Conservation (phyloP, 2,888 invertebrate genomes). For the Hermodice carunculata region DNA sequence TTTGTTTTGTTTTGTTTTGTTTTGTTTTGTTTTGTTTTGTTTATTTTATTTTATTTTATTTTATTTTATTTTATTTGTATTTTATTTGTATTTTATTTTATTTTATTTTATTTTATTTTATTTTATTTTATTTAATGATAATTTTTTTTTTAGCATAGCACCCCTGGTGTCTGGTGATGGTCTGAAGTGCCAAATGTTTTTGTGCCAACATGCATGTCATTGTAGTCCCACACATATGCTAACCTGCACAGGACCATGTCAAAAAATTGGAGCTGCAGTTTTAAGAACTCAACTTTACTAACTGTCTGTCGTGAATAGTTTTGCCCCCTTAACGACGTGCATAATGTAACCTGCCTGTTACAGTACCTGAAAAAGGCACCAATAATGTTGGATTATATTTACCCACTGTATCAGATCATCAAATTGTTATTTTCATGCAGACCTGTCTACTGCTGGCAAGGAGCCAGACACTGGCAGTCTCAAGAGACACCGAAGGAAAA, state of each 20-base stretch:
- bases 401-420: not conserved
- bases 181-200: too few species aligned
- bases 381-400: not conserved
- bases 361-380: not conserved
- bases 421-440: not conserved
- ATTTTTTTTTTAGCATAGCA: not conserved
- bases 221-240: too few species aligned
- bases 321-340: too few species aligned
- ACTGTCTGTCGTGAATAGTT: too few species aligned
- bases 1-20: not conserved
- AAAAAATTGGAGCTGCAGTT: too few species aligned
- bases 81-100: not conserved
- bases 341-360: too few species aligned
- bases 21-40: not conserved
- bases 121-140: not conserved
- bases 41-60: not conserved
- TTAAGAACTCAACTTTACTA: too few species aligned
- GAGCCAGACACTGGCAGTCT: not conserved
- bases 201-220: too few species aligned
- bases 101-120: not conserved
- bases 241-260: too few species aligned
- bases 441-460: not conserved
- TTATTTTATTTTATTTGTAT: not conserved
- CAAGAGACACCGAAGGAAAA: slow-evolving; percentile 45
- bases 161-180: not conserved